These are phyloP conservation scores for Syrrhaptes paradoxus DNA, from an alignment of 2,113 vertebrate species.

Conservation along the genomic window DNA sequence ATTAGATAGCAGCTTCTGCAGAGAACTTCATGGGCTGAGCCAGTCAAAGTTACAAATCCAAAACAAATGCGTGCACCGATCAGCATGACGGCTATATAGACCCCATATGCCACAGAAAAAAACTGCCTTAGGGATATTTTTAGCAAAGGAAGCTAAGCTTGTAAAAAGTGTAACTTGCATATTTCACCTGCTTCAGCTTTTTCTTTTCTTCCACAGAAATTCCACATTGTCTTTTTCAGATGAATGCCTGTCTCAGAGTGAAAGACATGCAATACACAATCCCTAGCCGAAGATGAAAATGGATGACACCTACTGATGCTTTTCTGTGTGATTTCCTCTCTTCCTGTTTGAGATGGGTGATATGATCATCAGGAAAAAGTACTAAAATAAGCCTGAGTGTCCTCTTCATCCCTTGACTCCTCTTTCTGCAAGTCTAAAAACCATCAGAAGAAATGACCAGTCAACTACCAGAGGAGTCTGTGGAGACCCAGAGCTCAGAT, in stretches of 20 bases:
- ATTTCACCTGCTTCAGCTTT: not conserved
- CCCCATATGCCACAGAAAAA: not conserved
- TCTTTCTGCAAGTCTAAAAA: not conserved
- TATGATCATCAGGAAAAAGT: not conserved
- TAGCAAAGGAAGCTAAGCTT: not conserved
- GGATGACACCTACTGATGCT: not conserved
- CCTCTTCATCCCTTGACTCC: not conserved
- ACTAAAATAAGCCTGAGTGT: not conserved
- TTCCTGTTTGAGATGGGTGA: not conserved
- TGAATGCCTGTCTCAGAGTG: not conserved
- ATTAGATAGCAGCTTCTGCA: not conserved
- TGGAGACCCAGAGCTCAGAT: constrained; percentile 76
- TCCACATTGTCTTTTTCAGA: constrained; percentile 28
- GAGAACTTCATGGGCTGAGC: not conserved
- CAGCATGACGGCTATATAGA: not conserved
- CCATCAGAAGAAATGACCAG: constrained; percentile 74
- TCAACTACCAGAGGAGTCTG: constrained; percentile 67
- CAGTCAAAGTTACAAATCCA: not conserved
- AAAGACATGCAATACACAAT: not conserved
- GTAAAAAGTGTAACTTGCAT: not conserved
- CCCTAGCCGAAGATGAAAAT: constrained; percentile 48
- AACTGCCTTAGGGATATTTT: not conserved
- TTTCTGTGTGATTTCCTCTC: not conserved
- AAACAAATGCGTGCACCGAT: not conserved
- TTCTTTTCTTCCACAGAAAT: constrained; percentile 50